Conservation (phyloP, 1,140 invertebrate species). For the Caerostris darwini region DNA sequence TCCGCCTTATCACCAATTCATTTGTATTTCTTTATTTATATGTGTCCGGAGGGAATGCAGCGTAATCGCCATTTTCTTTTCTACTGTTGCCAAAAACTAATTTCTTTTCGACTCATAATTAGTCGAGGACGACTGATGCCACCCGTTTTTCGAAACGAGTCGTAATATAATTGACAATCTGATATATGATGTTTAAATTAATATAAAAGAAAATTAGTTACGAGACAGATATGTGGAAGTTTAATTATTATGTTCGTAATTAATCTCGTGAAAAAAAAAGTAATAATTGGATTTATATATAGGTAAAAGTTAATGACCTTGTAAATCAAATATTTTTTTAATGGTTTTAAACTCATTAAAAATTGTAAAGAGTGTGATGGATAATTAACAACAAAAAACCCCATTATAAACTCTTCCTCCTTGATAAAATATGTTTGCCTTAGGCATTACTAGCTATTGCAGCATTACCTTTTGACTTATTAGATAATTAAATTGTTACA, state of each 20-base stretch:
- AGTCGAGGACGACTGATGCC: neutral
- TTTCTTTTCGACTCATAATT: neutral
- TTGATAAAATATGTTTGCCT: too few species aligned
- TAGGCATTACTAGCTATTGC: too few species aligned
- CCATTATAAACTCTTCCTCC: too few species aligned
- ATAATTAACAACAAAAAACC: too few species aligned
- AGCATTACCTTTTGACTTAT: too few species aligned
- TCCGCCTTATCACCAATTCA: neutral
- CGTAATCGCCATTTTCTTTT: neutral
- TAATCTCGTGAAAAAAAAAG: neutral
- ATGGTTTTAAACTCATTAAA: too few species aligned
- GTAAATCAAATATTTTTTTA: too few species aligned
- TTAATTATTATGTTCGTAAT: neutral
- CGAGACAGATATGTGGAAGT: neutral
- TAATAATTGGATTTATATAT: neutral
- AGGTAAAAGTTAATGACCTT: too few species aligned
- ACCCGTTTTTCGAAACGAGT: neutral
- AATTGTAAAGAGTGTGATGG: too few species aligned
- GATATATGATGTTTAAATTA: neutral
- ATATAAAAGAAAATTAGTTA: neutral
- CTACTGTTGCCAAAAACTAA: neutral
- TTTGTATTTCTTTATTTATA: constrained; percentile 4
- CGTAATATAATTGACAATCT: neutral
- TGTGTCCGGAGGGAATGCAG: neutral
- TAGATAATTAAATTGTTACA: too few species aligned